Percentiles rank a stretch among this genome's conserved stretches.
Conservation (phyloP, 2,797 vertebrate genomes). For the Varecia variegata region DNA sequence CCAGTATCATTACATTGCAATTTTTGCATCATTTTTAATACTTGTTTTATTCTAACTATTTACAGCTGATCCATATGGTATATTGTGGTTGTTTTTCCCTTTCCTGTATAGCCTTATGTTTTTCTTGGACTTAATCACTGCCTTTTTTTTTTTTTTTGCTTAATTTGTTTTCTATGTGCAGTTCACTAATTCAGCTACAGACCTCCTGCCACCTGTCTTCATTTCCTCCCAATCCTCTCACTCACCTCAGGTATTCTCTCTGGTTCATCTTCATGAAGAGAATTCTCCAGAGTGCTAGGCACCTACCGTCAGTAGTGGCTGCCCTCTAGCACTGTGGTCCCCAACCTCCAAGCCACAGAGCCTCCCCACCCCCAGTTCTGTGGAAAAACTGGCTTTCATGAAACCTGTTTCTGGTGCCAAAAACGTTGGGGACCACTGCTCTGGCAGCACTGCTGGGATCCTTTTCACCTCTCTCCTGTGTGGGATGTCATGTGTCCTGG, state of each 20-base stretch:
- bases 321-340: no score
- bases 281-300: not conserved
- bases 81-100: not conserved
- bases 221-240: not conserved
- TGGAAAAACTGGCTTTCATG: no score
- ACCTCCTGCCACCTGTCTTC: not conserved
- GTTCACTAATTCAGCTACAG: not conserved
- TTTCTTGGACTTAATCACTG: not conserved
- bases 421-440: no score
- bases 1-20: not conserved
- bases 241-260: not conserved
- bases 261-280: not conserved
- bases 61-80: not conserved
- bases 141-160: not conserved
- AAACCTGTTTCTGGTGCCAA: no score
- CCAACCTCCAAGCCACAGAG: no score
- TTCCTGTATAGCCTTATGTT: not conserved
- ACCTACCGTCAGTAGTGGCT: not conserved
- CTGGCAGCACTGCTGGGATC: no score
- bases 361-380: no score
- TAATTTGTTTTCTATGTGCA: not conserved
- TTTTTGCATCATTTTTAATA: conserved; percentile 18
- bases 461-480: not conserved
- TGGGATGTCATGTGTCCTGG: not conserved
- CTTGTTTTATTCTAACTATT: not conserved